phyloP scores from a whole-genome alignment of 23 tunicate genomes.

The Oikopleura vanhoeffeni region DNA sequence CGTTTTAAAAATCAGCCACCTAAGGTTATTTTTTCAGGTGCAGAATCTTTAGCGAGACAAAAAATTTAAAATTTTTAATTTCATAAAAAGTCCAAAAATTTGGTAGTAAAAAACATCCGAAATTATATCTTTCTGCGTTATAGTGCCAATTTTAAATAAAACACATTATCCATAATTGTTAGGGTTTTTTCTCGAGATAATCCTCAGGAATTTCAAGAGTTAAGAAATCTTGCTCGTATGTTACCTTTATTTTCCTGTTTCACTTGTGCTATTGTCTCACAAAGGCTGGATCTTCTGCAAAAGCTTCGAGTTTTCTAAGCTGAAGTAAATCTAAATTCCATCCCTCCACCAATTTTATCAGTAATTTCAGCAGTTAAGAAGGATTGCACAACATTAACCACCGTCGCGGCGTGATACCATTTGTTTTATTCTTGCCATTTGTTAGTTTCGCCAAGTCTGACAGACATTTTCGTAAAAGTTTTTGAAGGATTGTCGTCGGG shows the following conservation, averaged over 20 bases:
- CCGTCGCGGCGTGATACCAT: constrained; percentile 80
- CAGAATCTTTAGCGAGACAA: too few species aligned
- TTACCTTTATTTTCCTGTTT: constrained; percentile 30
- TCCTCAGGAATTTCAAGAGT: too few species aligned
- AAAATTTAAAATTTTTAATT: too few species aligned
- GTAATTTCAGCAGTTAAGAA: constrained; percentile 63
- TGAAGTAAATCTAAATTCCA: constrained; percentile 45
- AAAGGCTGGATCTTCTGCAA: constrained; percentile 31
- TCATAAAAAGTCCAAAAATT: too few species aligned
- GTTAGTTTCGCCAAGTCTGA: constrained; percentile 42
- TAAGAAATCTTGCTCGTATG: too few species aligned
- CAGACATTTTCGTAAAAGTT: constrained; percentile 71
- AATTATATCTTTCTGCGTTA: too few species aligned
- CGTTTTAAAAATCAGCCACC: too few species aligned
- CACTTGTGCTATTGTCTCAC: constrained; percentile 41
- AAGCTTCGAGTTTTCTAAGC: constrained; percentile 25
- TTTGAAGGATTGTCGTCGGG: constrained; percentile 51
- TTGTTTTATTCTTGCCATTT: constrained; percentile 95
- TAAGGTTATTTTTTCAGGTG: too few species aligned
- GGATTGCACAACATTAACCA: constrained; percentile 91
- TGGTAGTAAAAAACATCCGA: too few species aligned
- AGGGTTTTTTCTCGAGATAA: too few species aligned
- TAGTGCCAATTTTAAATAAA: too few species aligned
- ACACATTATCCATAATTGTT: too few species aligned
- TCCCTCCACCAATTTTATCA: constrained; percentile 68